Percentiles rank a stretch among this genome's conserved stretches.
Evolutionary conservation across 1,140 invertebrate species (phyloP).

Genomic region (Campodea augens): DNA sequence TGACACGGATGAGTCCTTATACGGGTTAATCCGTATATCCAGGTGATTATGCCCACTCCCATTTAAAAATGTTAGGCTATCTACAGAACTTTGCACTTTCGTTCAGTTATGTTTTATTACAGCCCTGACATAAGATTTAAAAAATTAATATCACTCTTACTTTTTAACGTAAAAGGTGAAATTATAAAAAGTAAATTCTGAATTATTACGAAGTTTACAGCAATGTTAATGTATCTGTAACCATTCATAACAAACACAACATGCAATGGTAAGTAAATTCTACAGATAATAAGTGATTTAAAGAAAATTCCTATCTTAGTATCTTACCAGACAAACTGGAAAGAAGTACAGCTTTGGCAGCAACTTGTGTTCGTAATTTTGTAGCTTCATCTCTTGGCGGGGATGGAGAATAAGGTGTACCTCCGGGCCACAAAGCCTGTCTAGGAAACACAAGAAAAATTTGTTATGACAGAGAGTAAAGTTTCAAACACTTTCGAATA

Average conservation of each 20-base stretch:
- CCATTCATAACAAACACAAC: background rate
- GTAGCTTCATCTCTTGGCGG: conserved; percentile 45
- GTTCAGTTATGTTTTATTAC: no score
- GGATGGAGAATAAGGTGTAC: conserved; percentile 36
- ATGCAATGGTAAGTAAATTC: conserved; percentile 10
- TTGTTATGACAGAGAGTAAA: background rate
- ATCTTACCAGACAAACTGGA: conserved; percentile 49
- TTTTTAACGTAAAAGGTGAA: no score
- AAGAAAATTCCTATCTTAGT: no score
- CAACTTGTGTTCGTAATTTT: conserved; percentile 58
- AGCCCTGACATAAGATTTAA: no score
- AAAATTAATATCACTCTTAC: no score
- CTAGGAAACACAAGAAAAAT: conserved; percentile 25
- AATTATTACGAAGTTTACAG: no score
- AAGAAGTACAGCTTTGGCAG: conserved; percentile 64
- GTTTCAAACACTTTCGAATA: conserved; percentile 4
- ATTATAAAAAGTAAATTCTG: no score
- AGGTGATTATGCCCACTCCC: no score
- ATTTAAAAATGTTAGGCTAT: no score
- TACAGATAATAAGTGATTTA: conserved; percentile 6
- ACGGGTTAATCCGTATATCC: no score
- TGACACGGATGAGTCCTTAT: no score
- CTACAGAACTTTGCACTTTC: no score
- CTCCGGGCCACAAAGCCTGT: conserved; percentile 60
- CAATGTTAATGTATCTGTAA: background rate